These are phyloP conservation scores for Hyperoplus lanceolatus DNA, from an alignment of 2,797 vertebrate genomes.

Conservation along the genomic window DNA sequence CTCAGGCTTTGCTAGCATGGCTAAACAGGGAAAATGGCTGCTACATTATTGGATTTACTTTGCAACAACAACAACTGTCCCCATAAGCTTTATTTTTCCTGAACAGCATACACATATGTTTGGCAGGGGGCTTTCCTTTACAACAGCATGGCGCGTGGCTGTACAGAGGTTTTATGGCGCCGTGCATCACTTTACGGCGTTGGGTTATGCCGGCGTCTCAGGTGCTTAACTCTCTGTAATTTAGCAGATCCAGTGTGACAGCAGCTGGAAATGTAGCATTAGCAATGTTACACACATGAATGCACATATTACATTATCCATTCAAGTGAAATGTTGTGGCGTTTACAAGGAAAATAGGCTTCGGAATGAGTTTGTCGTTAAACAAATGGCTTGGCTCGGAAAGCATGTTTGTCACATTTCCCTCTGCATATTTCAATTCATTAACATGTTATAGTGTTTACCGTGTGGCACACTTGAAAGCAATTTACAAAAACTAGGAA, in stretches of 20 bases:
- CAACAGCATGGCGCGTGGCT: slow-evolving; percentile 70
- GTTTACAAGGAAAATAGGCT: slow-evolving; percentile 60
- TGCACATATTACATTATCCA: slow-evolving; percentile 50
- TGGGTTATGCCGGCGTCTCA: slow-evolving; percentile 78
- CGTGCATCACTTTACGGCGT: slow-evolving; percentile 74
- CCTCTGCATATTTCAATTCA: slow-evolving; percentile 23
- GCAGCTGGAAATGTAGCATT: slow-evolving; percentile 73
- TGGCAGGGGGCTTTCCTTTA: slow-evolving; percentile 68
- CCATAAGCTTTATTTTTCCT: slow-evolving; percentile 78
- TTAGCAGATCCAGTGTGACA: slow-evolving; percentile 74
- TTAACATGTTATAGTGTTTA: slow-evolving; percentile 30
- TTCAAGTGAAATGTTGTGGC: slow-evolving; percentile 45
- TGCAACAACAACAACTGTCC: slow-evolving; percentile 75
- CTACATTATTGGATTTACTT: slow-evolving; percentile 76
- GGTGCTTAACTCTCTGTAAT: slow-evolving; percentile 74
- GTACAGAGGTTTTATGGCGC: slow-evolving; percentile 76
- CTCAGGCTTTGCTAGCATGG: slow-evolving; percentile 66
- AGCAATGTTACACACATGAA: slow-evolving; percentile 52
- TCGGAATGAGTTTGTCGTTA: slow-evolving; percentile 39
- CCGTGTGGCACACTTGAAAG: slow-evolving; percentile 10
- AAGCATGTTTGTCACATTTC: neutral
- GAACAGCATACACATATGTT: slow-evolving; percentile 71
- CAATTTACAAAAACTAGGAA: slow-evolving; percentile 12
- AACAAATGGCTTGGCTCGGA: slow-evolving; percentile 36
- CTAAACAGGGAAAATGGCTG: slow-evolving; percentile 73